A percentile compares a stretch with the other conserved stretches of the same genome.
These are phyloP conservation scores for Apodemia mormo DNA, from an alignment of 2,888 invertebrate genomes.

Conservation along the genomic window DNA sequence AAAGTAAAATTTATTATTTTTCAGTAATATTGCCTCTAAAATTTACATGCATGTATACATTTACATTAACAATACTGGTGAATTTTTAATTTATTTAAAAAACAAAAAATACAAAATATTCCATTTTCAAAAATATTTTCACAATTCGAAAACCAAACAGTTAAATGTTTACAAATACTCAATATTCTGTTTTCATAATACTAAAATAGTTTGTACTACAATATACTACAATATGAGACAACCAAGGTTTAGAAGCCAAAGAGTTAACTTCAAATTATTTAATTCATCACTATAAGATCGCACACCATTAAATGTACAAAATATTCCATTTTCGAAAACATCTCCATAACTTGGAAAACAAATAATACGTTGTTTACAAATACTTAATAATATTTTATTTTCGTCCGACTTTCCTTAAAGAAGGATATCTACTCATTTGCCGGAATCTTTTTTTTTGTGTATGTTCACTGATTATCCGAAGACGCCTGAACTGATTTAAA, in stretches of 20 bases:
- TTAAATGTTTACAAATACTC: constrained; percentile 3
- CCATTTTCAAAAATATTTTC: not conserved
- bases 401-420: not conserved
- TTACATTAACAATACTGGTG: too few species aligned
- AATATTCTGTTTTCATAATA: not conserved
- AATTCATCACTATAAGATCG: too few species aligned
- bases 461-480: too few species aligned
- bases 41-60: too few species aligned
- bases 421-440: too few species aligned
- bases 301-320: not conserved
- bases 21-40: not conserved
- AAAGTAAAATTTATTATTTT: constrained; percentile 16
- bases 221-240: not conserved
- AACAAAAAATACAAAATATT: not conserved
- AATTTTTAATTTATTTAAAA: too few species aligned
- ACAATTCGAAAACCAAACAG: not conserved
- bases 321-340: not conserved
- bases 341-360: not conserved
- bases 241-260: not conserved
- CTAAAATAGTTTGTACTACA: not conserved
- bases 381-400: constrained; percentile 13
- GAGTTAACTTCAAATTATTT: too few species aligned
- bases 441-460: too few species aligned
- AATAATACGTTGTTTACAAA: not conserved
- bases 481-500: too few species aligned